Evolutionary conservation across 2,888 invertebrate species (phyloP).

Genomic region (Scelioninae gen. 1): DNA sequence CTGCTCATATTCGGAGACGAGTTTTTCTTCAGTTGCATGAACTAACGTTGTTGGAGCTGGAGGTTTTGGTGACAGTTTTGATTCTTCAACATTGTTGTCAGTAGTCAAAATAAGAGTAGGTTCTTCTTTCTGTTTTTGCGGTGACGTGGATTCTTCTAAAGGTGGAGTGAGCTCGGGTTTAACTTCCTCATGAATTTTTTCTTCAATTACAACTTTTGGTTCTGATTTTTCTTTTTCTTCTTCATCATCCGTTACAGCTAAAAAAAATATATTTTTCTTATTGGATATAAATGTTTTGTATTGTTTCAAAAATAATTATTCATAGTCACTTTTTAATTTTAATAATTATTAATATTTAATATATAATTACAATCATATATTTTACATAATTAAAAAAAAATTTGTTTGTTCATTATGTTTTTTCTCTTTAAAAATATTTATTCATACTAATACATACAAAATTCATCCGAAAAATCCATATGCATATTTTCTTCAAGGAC

Average conservation of each 20-base stretch:
- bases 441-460: slow-evolving; percentile 41
- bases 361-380: too few relatives aligned
- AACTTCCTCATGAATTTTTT: not conserved
- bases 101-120: not conserved
- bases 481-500: slow-evolving; percentile 58
- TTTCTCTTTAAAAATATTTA: not conserved
- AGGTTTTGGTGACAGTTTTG: slow-evolving; percentile 26
- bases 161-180: slow-evolving; percentile 50
- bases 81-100: not conserved
- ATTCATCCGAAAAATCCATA: slow-evolving; percentile 60
- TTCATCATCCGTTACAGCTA: slow-evolving; percentile 35
- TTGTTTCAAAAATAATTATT: too few relatives aligned
- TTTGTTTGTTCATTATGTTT: too few relatives aligned
- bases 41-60: slow-evolving; percentile 20
- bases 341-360: too few relatives aligned
- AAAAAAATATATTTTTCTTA: too few relatives aligned
- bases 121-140: slow-evolving; percentile 18
- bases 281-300: too few relatives aligned
- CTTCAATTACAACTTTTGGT: not conserved
- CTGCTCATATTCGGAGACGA: slow-evolving; percentile 86
- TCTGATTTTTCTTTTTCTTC: not conserved
- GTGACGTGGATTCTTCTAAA: slow-evolving; percentile 14
- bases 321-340: too few relatives aligned
- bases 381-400: too few relatives aligned
- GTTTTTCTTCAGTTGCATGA: slow-evolving; percentile 78